Evolutionary conservation across 2,797 vertebrate genomes (phyloP), one percentile per base, ranked within the genome.

Genomic region (Thalassophryne amazonica): DNA sequence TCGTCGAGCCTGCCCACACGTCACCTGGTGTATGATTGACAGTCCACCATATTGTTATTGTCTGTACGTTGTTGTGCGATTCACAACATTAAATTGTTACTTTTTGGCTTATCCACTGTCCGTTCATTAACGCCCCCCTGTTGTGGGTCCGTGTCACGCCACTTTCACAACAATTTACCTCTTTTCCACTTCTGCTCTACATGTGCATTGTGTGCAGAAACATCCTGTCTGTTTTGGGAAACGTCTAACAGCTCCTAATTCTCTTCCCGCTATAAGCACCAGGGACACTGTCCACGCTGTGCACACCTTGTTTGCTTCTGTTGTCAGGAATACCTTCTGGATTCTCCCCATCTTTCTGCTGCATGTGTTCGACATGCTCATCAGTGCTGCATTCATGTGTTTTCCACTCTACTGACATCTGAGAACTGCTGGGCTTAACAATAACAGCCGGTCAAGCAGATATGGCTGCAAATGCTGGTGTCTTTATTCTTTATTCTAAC

Each of bases 381-480:
- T 61, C 53, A 52, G 13, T 38, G 28, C 37, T 37, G 20, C 15
- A 27, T 55, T 59, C 20, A 27, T 60, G 29, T 41, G 41, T 66
- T 70, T 60, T n/a, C 23, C 17, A 15, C 5, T 16, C 21, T 37
- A 45, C 39, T 50, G 52, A 43, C 65, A 51, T 61, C 58, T 64
- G 49, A 62, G 46, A 70, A 54, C 41, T 38, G 46, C 33, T 38
- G 30, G 24, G 33, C 51, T 59, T 32, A 47, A 48, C 28, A 52
- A 41, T 46, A 58, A 69, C 53, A 53, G 52, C 54, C 64, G 9
- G 50, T 53, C 69, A n/a, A 69, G 58, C 41, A 27, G 40, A 47
- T 53, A 23, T 23, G 38, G 41, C 34, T 22, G 33, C n/a, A n/a
- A n/a, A n/a, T n/a, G n/a, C n/a, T n/a, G n/a, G n/a, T n/a, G n/a